These are phyloP conservation scores for Urocolius indicus DNA, from an alignment of 2,113 vertebrate genomes.

Conservation along the genomic window DNA sequence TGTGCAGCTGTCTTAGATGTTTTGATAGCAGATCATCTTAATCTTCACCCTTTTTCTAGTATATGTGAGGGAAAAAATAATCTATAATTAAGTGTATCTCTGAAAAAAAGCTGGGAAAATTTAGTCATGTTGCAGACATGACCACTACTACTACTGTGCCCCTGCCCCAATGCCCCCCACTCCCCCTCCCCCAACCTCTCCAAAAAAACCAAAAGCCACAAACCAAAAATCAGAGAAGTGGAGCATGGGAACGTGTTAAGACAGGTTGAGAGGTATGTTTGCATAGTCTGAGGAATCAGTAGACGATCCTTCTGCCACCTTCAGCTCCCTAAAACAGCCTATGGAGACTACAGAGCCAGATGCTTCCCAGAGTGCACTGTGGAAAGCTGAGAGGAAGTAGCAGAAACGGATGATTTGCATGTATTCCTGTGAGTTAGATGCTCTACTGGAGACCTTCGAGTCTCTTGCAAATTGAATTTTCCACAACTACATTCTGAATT, in stretches of 20 bases:
- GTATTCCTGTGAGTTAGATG: not conserved
- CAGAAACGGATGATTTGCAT: accelerated
- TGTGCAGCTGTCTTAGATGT: not conserved
- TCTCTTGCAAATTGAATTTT: not conserved
- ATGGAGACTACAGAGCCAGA: accelerated
- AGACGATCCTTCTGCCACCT: not conserved
- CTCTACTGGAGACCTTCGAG: not conserved
- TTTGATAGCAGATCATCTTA: not conserved
- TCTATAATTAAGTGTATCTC: not conserved
- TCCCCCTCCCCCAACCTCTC: no score
- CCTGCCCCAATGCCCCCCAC: not conserved
- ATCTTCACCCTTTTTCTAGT: not conserved
- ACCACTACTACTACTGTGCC: no score
- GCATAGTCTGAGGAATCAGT: not conserved
- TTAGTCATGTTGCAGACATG: not conserved
- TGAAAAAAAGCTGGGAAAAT: not conserved
- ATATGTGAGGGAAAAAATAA: accelerated
- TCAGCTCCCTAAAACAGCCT: not conserved
- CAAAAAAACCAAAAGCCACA: no score
- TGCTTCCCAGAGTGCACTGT: accelerated
- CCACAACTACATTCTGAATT: accelerated
- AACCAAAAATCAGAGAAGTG: not conserved
- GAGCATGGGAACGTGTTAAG: accelerated
- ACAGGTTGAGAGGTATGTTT: not conserved
- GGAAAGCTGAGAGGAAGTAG: not conserved